Percentiles rank a stretch among this genome's conserved stretches.
phyloP scores from a whole-genome alignment of 1,140 invertebrate species.

The Magallana ariakensis region DNA sequence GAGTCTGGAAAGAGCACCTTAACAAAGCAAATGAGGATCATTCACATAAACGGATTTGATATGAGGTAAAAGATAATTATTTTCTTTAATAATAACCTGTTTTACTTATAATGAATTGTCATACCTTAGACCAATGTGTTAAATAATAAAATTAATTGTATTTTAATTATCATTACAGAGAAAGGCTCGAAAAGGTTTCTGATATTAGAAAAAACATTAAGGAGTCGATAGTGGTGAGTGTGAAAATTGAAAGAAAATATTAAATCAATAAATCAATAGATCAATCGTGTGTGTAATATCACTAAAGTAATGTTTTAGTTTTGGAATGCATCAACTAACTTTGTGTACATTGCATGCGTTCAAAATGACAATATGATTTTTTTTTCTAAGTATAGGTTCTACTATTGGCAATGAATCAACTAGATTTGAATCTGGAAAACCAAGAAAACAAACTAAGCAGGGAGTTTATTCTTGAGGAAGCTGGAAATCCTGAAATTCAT shows the following conservation, averaged over 20 bases:
- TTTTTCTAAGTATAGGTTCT: constrained; percentile 20
- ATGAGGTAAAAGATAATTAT: constrained; percentile 76
- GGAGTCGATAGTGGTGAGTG: constrained; percentile 38
- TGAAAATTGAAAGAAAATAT: not conserved
- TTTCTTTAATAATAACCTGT: not conserved
- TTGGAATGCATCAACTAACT: too few species aligned
- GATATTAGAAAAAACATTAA: constrained; percentile 41
- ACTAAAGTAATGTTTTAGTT: not conserved
- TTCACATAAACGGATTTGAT: constrained; percentile 82
- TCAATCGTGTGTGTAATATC: not conserved
- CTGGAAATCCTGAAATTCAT: constrained; percentile 26
- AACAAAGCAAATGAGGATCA: constrained; percentile 80
- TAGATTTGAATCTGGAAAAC: not conserved
- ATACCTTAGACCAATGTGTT: too few species aligned
- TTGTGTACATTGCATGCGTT: too few species aligned
- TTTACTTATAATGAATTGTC: too few species aligned
- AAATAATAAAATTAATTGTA: too few species aligned
- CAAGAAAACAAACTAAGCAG: not conserved
- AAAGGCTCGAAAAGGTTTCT: constrained; percentile 21
- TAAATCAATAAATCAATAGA: not conserved
- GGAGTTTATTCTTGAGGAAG: constrained; percentile 29
- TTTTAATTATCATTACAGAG: not conserved
- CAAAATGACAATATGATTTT: not conserved
- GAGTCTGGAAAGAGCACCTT: constrained; percentile 81
- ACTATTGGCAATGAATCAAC: constrained; percentile 32